Conservation (phyloP, 1,140 invertebrate genomes). For the Drosophila setifemur region DNA sequence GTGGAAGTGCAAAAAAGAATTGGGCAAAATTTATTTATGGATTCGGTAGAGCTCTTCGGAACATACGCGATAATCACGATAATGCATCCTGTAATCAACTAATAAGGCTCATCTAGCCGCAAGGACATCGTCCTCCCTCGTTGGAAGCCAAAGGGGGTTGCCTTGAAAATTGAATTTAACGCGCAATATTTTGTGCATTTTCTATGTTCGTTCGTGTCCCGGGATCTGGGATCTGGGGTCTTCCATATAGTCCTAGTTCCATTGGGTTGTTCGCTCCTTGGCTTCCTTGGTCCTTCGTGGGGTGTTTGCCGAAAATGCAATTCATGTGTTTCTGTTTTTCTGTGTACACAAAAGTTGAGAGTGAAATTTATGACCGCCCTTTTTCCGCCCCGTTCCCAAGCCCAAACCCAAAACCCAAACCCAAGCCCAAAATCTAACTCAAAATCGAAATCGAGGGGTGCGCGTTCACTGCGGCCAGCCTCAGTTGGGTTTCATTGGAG, state of each 20-base stretch:
- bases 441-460: slow-evolving; percentile 40
- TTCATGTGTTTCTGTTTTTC: slow-evolving; percentile 70
- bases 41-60: slow-evolving; percentile 29
- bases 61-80: slow-evolving; percentile 81
- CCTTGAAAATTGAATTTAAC: slow-evolving; percentile 81
- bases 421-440: slow-evolving; percentile 10
- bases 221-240: slow-evolving; percentile 10
- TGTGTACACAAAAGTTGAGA: slow-evolving; percentile 34
- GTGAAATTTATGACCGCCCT: slow-evolving; percentile 74
- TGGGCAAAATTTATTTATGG: slow-evolving; percentile 58
- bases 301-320: slow-evolving; percentile 74
- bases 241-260: too few relatives aligned
- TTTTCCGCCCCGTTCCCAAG: slow-evolving; percentile 30
- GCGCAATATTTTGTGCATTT: slow-evolving; percentile 81
- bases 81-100: slow-evolving; percentile 83
- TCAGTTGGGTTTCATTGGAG: slow-evolving; percentile 38
- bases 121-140: slow-evolving; percentile 51
- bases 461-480: slow-evolving; percentile 61
- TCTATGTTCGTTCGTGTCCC: slow-evolving; percentile 44
- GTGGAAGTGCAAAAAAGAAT: slow-evolving; percentile 34
- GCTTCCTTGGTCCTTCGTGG: background rate
- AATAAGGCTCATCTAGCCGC: slow-evolving; percentile 80
- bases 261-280: background rate
- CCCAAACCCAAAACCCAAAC: too few relatives aligned
- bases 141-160: slow-evolving; percentile 35